Conservation (phyloP, 2,797 vertebrate genomes). For the Sebastes variabilis region DNA sequence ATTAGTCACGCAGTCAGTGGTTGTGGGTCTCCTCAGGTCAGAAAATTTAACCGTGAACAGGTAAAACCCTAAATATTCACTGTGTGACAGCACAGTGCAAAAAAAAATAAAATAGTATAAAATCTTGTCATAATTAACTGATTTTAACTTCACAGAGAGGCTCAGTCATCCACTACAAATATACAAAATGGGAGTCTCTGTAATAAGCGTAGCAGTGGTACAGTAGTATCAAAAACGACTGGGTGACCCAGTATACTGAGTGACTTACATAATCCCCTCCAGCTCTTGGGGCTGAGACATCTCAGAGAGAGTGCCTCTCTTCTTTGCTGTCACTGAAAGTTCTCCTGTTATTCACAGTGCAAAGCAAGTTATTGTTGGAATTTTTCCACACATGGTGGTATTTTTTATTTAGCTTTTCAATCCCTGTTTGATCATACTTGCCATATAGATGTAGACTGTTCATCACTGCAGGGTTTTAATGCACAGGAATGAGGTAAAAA, state of each 20-base stretch:
- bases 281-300: conserved; percentile 66
- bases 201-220: conserved; percentile 11
- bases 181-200: conserved; percentile 14
- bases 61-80: neutral
- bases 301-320: conserved; percentile 59
- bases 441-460: neutral
- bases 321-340: conserved; percentile 53
- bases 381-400: neutral
- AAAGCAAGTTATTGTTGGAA: conserved; percentile 7
- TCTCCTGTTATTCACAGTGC: conserved; percentile 25
- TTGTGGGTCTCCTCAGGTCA: neutral
- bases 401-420: neutral
- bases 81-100: neutral
- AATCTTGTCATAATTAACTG: neutral
- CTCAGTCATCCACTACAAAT: neutral
- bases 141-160: neutral
- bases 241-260: conserved; percentile 75
- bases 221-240: conserved; percentile 66
- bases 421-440: neutral
- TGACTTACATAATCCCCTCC: conserved; percentile 75
- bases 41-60: neutral
- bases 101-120: neutral
- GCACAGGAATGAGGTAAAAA: neutral
- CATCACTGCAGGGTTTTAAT: conserved; percentile 21
- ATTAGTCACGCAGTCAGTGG: conserved; percentile 1